A percentile compares a stretch with the other conserved stretches of the same genome.
These are phyloP conservation scores for Strigamia transsilvanica DNA, from an alignment of 2,888 invertebrate genomes.

Conservation along the genomic window DNA sequence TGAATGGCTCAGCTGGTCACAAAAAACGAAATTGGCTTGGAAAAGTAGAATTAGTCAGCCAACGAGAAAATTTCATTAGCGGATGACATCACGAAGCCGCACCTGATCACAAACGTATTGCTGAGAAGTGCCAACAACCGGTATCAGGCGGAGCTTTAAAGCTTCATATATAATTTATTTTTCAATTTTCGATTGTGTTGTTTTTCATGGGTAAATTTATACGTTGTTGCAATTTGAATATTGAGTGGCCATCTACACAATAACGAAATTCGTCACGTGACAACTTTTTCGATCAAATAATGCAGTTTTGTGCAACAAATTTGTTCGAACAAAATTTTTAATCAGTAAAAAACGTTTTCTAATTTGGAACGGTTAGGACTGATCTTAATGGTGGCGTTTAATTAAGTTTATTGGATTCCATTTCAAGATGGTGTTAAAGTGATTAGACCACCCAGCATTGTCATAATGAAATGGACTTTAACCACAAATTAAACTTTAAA, in stretches of 20 bases:
- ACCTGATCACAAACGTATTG: conserved; percentile 38
- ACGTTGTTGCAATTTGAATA: background rate
- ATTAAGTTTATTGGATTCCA: conserved; percentile 31
- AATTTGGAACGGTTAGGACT: background rate
- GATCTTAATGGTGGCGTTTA: conserved; percentile 7
- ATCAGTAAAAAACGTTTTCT: conserved; percentile 42
- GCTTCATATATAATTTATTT: background rate
- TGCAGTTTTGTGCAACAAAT: background rate
- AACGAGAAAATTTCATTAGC: conserved; percentile 47
- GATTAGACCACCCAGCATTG: background rate
- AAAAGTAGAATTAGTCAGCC: conserved; percentile 42
- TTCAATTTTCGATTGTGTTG: background rate
- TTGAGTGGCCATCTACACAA: background rate
- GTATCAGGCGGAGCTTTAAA: conserved; percentile 32
- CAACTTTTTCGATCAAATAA: too few species aligned
- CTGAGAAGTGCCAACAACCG: conserved; percentile 2
- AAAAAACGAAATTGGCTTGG: conserved; percentile 42
- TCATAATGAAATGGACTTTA: background rate
- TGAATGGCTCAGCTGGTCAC: conserved; percentile 46
- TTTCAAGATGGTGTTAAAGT: conserved; percentile 22
- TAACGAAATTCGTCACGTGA: too few species aligned
- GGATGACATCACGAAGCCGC: conserved; percentile 29
- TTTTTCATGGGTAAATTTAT: background rate
- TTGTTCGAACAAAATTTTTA: background rate
- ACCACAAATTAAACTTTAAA: background rate